Base-by-base conservation (phyloP, 2,797 vertebrate genomes). In the Gouania willdenowi region DNA sequence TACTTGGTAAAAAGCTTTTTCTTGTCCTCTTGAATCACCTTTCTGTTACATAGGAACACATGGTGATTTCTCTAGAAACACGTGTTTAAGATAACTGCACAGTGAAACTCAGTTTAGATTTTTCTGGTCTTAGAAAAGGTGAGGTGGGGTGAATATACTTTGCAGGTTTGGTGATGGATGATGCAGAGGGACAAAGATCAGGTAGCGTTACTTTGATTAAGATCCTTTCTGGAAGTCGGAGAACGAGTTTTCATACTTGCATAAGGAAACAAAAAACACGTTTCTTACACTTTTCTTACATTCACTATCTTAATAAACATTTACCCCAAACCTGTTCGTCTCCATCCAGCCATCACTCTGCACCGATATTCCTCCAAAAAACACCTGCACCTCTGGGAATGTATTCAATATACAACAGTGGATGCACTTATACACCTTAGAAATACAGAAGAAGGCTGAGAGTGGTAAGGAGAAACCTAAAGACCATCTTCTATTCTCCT, bases 281-380 rank as follows among this genome's bases (percentile, higher is more conserved):
- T 66, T 75, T 62, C 65, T 41, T 62, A 78, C 73, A 41, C 61
- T 62, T n/a, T n/a, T n/a, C n/a, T n/a, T 82, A 84, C 75, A 85
- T 83, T 84, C 80, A 83, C 37, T 26, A 47, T 29, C 57, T 43
- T 47, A 2, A 9, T 38, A 39, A n/a, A 48, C 32, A 44, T 57
- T 39, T 41, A 17, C 12, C 42, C 31, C 33, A 26, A 38, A 38
- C 36, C 40, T 22, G 35, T 58, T 40, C 39, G 22, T 55, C 51
- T 58, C 40, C 39, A 22, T 55, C 51, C 57, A 63, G 17, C 48
- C 48, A 12, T 25, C 47, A 41, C 23, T 26, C 51, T 62, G 41
- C 41, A 56, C 27, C 7, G 13, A 42, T 33, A 52, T 19, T 54
- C 28, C 57, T 34, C 19, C 11, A 21, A 43, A 21, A 43, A 47